phyloP scores from a whole-genome alignment of 2,888 invertebrate species.

The Clistopyga incitator region DNA sequence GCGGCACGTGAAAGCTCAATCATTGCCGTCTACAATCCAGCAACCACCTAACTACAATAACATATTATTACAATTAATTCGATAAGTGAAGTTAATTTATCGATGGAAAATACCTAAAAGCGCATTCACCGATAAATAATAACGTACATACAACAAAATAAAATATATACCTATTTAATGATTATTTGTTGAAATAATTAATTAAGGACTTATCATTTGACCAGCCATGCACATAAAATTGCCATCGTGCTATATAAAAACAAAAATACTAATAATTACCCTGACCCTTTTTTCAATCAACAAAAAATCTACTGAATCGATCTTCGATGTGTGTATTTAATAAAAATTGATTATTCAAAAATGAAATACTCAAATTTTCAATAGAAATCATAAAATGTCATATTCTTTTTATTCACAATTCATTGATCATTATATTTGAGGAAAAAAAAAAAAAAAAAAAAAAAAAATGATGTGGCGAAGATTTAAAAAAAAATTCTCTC shows the following conservation, averaged over 20 bases:
- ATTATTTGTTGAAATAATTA: neutral
- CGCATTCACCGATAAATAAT: neutral
- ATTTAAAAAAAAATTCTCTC: too few species aligned
- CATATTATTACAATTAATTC: constrained; percentile 15
- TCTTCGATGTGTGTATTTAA: too few species aligned
- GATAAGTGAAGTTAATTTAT: neutral
- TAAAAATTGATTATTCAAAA: too few species aligned
- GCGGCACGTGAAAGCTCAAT: constrained; percentile 55
- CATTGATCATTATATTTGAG: too few species aligned
- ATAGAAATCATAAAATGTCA: too few species aligned
- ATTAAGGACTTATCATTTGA: neutral
- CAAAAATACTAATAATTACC: neutral
- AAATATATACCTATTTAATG: neutral
- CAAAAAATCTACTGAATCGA: too few species aligned
- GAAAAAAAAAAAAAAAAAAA: too few species aligned
- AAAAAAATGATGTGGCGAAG: neutral
- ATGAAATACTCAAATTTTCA: too few species aligned
- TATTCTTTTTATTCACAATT: too few species aligned
- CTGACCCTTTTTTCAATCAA: too few species aligned
- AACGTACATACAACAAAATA: neutral
- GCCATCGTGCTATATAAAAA: neutral
- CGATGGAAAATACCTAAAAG: neutral
- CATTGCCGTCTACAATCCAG: neutral
- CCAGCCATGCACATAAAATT: too few species aligned
- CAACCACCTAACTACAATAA: neutral